Evolutionary conservation across 2,888 invertebrate genomes (phyloP).

Genomic region (Gandaritis pyraliata): DNA sequence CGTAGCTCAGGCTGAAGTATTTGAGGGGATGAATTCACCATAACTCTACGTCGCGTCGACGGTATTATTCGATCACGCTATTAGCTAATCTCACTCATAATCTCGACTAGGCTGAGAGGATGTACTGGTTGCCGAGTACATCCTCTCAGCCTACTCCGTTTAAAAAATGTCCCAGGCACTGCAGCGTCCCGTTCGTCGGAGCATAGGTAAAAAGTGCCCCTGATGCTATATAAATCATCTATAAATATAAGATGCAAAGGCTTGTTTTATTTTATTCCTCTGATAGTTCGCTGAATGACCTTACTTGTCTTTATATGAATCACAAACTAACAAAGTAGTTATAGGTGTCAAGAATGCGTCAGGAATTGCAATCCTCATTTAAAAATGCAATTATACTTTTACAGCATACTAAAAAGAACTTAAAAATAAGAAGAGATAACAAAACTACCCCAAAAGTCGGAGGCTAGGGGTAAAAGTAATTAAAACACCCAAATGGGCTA

Average conservation of each 20-base stretch:
- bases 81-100: too few species aligned
- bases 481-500: neutral
- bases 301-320: slow-evolving; percentile 5
- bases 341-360: neutral
- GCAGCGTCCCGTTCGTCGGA: too few species aligned
- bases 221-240: too few species aligned
- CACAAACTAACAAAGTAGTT: neutral
- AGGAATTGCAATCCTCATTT: neutral
- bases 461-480: neutral
- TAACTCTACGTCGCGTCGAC: slow-evolving; percentile 40
- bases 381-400: neutral
- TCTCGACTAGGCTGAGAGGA: too few species aligned
- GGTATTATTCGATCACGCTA: slow-evolving; percentile 9
- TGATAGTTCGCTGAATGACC: slow-evolving; percentile 5
- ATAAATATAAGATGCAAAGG: too few species aligned
- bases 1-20: slow-evolving; percentile 27
- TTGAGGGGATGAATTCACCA: slow-evolving; percentile 34
- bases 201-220: too few species aligned
- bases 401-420: neutral
- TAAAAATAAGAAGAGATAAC: neutral
- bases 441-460: neutral
- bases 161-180: too few species aligned
- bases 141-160: too few species aligned
- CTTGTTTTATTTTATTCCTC: too few species aligned
- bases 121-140: too few species aligned